phyloP scores from a whole-genome alignment of 2,888 invertebrate genomes.

The Drosophila borealis region DNA sequence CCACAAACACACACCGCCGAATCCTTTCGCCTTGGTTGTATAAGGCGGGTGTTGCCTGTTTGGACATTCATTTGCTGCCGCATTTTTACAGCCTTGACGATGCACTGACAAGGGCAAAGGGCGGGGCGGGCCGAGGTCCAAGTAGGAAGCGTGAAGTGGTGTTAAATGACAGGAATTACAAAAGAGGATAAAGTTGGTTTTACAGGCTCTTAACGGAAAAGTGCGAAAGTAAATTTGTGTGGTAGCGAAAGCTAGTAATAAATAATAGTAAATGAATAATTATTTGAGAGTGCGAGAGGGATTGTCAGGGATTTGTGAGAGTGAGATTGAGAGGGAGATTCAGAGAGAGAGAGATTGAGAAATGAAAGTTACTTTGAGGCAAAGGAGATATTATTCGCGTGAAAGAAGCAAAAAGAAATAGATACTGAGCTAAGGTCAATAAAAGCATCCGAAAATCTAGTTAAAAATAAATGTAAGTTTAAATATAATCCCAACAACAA shows the following conservation, averaged over 20 bases:
- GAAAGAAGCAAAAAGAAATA: too few species aligned
- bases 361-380: too few species aligned
- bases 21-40: constrained; percentile 1
- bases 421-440: too few species aligned
- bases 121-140: constrained; percentile 7
- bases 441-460: too few species aligned
- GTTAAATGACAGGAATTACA: constrained; percentile 55
- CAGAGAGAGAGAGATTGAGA: too few species aligned
- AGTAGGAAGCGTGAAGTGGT: constrained; percentile 43
- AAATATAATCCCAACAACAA: not conserved
- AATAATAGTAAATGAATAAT: constrained; percentile 3
- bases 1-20: not conserved
- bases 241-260: constrained; percentile 1
- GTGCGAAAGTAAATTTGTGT: constrained; percentile 13
- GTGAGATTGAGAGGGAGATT: too few species aligned
- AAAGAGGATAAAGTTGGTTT: constrained; percentile 25
- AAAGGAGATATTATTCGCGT: too few species aligned
- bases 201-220: constrained; percentile 9
- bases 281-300: not conserved
- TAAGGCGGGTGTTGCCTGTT: constrained; percentile 48
- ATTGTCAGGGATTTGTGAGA: too few species aligned
- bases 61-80: constrained; percentile 74
- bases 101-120: constrained; percentile 15
- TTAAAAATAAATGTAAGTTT: too few species aligned
- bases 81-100: constrained; percentile 62